These are phyloP conservation scores for Etia nguti DNA, from an alignment of 2,113 vertebrate genomes.

Conservation along the genomic window DNA sequence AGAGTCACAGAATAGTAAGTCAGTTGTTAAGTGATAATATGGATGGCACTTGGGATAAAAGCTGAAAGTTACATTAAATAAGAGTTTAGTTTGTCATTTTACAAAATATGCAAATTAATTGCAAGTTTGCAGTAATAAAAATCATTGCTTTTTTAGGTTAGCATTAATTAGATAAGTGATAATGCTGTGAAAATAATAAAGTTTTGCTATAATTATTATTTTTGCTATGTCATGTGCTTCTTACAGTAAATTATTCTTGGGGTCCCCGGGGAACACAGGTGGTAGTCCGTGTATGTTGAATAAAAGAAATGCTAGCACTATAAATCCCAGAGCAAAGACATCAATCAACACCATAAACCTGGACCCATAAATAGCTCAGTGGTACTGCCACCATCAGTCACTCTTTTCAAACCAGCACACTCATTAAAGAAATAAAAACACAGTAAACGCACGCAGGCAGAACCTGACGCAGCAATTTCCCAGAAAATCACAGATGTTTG, in stretches of 20 bases:
- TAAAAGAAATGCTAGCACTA: neutral
- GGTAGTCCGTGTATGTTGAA: neutral
- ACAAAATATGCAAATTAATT: neutral
- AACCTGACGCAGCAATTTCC: neutral
- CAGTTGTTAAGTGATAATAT: neutral
- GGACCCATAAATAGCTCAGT: neutral
- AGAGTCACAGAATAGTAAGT: neutral
- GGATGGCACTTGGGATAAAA: neutral
- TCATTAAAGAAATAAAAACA: neutral
- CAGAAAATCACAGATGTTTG: neutral
- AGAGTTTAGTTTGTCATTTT: neutral
- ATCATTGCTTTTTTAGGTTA: neutral
- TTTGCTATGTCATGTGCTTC: neutral
- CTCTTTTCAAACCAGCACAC: neutral
- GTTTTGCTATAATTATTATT: neutral
- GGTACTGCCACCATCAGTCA: neutral
- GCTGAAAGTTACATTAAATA: neutral
- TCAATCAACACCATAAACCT: neutral
- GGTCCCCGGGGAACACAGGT: neutral
- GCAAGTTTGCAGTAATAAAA: neutral
- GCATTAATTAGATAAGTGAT: neutral
- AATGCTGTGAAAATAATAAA: neutral
- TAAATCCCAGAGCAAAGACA: neutral
- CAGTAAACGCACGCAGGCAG: neutral
- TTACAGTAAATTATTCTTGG: neutral